Percentiles rank a stretch among this genome's conserved stretches.
phyloP scores from a whole-genome alignment of 2,113 vertebrate species.

The Oreochromis tanganicae region DNA sequence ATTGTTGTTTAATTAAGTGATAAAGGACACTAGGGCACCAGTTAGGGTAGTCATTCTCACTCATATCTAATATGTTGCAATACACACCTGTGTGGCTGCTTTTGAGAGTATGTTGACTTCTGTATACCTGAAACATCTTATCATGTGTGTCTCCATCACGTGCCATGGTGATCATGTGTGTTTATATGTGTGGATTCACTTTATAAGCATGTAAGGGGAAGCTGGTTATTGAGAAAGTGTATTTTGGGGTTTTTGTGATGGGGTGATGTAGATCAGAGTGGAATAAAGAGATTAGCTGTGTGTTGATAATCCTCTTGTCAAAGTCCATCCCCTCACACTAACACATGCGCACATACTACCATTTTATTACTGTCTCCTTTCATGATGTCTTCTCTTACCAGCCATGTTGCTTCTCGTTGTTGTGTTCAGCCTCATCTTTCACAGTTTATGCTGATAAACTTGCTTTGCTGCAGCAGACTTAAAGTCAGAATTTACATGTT shows the following conservation, averaged over 20 bases:
- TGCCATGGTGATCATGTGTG: not conserved
- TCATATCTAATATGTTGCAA: not conserved
- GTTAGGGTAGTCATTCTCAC: not conserved
- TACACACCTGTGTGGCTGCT: not conserved
- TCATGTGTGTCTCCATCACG: not conserved
- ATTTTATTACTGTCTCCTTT: not conserved
- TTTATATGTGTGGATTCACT: not conserved
- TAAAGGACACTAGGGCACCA: not conserved
- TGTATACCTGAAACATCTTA: not conserved
- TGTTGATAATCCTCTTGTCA: slow-evolving; percentile 43
- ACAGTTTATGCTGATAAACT: slow-evolving; percentile 1
- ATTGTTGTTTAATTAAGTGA: not conserved
- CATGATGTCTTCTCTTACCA: not conserved
- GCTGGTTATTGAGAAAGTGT: not conserved
- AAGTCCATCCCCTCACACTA: not conserved
- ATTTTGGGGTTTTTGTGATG: not conserved
- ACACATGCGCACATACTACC: not conserved
- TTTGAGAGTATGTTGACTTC: not conserved
- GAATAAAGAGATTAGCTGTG: slow-evolving; percentile 54
- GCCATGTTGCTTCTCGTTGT: not conserved
- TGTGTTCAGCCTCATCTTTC: not conserved
- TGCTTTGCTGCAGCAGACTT: not conserved
- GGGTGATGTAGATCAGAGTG: slow-evolving; percentile 40
- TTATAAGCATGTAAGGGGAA: not conserved
- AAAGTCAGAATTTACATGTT: not conserved